Conservation (phyloP, 2,888 invertebrate genomes). For the Temnothorax ravouxi region DNA sequence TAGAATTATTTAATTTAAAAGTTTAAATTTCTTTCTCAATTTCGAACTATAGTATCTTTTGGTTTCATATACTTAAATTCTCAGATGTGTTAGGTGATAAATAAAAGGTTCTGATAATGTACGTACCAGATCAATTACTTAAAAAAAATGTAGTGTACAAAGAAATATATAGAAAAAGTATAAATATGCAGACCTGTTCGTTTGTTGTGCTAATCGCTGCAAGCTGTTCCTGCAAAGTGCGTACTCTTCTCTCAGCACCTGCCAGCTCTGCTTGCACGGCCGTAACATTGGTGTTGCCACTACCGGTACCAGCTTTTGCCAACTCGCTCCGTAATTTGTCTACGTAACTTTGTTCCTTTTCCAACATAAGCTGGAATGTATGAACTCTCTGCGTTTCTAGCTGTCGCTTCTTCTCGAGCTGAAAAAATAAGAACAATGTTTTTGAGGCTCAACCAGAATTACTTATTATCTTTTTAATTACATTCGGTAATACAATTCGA, state of each 20-base stretch:
- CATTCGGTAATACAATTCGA: background rate
- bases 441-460: background rate
- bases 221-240: conserved; percentile 89
- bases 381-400: conserved; percentile 94
- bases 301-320: conserved; percentile 86
- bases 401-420: conserved; percentile 95
- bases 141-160: background rate
- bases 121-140: background rate
- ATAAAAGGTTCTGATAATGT: background rate
- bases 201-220: conserved; percentile 80
- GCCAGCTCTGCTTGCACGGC: conserved; percentile 87
- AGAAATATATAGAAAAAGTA: background rate
- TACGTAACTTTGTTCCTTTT: conserved; percentile 94
- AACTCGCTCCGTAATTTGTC: conserved; percentile 92
- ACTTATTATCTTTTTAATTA: background rate
- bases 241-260: conserved; percentile 89
- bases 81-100: background rate
- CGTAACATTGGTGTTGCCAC: conserved; percentile 83
- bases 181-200: conserved; percentile 79
- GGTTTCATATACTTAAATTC: background rate
- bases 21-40: background rate
- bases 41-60: background rate
- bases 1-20: conserved; percentile 10
- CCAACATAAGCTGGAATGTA: conserved; percentile 96
- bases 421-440: conserved; percentile 81